These are phyloP conservation scores for Hyles vespertilio DNA, from an alignment of 1,140 invertebrate genomes.

Conservation along the genomic window DNA sequence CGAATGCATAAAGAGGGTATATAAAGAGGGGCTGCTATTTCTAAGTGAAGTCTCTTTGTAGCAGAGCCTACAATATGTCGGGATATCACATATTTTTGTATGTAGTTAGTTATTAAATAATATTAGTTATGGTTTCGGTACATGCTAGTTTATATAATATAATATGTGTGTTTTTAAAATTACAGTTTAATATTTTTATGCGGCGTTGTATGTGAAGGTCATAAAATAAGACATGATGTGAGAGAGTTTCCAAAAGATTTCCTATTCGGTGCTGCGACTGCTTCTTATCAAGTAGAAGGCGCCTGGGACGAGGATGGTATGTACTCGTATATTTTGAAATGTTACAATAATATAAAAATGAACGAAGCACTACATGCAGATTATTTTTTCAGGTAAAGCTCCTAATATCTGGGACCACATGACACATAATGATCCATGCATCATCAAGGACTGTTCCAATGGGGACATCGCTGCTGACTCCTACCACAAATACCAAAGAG, in stretches of 20 bases:
- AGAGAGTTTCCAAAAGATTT: constrained; percentile 69
- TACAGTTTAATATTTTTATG: not conserved
- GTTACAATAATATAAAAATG: not conserved
- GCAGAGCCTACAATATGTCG: no score
- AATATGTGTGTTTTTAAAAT: no score
- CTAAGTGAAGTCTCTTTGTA: no score
- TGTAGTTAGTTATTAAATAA: no score
- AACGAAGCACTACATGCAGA: not conserved
- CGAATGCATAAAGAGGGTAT: no score
- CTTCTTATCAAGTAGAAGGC: constrained; percentile 76
- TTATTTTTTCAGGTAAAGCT: constrained; percentile 12
- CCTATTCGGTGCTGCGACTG: constrained; percentile 68
- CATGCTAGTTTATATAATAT: no score
- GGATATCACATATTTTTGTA: no score
- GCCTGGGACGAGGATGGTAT: constrained; percentile 70
- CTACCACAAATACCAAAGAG: constrained; percentile 17
- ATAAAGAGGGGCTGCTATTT: no score
- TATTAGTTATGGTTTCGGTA: no score
- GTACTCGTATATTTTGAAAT: not conserved
- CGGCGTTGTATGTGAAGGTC: not conserved
- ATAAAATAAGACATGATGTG: not conserved
- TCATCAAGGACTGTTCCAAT: constrained; percentile 15
- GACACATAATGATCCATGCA: constrained; percentile 15
- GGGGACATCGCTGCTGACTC: constrained; percentile 17
- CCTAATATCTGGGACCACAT: constrained; percentile 18